These are phyloP conservation scores for Proisotoma minuta DNA, from an alignment of 2,888 invertebrate genomes.

Conservation along the genomic window DNA sequence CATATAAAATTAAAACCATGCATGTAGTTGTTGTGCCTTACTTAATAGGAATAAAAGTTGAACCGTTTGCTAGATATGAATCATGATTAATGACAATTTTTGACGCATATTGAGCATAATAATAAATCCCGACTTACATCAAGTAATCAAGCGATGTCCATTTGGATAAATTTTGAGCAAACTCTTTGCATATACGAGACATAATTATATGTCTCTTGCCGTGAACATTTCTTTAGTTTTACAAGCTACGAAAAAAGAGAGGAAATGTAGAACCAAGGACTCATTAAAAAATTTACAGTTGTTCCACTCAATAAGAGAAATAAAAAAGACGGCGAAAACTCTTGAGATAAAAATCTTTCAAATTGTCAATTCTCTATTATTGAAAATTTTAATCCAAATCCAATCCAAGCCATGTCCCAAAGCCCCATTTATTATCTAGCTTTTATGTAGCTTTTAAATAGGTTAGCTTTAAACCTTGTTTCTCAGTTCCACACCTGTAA, in stretches of 20 bases:
- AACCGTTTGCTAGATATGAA: not conserved
- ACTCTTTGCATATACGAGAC: not conserved
- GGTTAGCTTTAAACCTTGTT: no score
- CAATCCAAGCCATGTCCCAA: not conserved
- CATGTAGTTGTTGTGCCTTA: not conserved
- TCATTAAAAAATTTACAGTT: not conserved
- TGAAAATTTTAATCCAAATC: not conserved
- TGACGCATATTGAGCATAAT: not conserved
- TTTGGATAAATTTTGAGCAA: not conserved
- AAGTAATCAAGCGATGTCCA: not conserved
- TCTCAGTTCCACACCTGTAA: no score
- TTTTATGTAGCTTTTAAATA: no score
- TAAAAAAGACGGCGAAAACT: not conserved
- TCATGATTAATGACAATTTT: not conserved
- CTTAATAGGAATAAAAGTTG: not conserved
- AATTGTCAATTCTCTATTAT: not conserved
- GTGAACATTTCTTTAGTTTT: no score
- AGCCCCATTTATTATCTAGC: no score
- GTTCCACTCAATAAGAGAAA: not conserved
- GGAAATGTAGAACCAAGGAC: no score
- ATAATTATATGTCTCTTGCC: not conserved
- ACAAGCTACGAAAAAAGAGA: no score
- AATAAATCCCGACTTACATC: not conserved
- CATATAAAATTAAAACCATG: not conserved
- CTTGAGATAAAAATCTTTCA: not conserved